Evolutionary conservation across 2,888 invertebrate genomes (phyloP), one percentile per base, ranked within the genome.

Genomic region (Hirtodrosophila cameraria): DNA sequence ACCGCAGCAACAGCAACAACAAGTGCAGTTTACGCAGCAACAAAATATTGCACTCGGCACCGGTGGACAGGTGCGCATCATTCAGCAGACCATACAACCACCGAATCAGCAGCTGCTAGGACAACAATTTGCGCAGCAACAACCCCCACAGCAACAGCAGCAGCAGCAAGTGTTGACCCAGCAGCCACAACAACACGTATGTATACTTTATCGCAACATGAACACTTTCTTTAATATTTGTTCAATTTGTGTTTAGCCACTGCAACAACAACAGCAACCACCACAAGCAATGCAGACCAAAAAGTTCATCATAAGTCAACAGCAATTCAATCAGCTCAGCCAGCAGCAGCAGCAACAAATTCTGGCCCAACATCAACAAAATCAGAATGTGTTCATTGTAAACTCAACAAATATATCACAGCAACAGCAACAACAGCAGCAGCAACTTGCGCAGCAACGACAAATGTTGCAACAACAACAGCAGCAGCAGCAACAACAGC

Each of bases 301-400:
- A 49, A 89, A 91, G 79, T 89, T 91, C 69, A 88, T 93, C 28
- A 92, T 93, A 88, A 93, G 92, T 46, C 93, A 93, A 35, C 94
- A 94, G 70, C 93, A 94, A 70, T 92, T 93, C 70, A 94, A 94
- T 86, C 93, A 94, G 74, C 92, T 93, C 38, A 93, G 93, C 13
- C 92, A 92, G 35, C 94, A 94, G 75, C 92, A 92, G 58, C 92
- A 92, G 54, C 90, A 91, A 45, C 91, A 91, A 61, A 90, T 91
- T 58, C 66, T 91, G 27, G 90, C 91, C 2, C 90, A 91, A 64
- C 90, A 90, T 70, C 91, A 91, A 52, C 90, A 90, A 63, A 90
- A 90, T 73, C 91, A 92, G 72, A 91, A 90, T 67, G 89, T 91
- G 4, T 89, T 90, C 31, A 90, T 91, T 48, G 89, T 90, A 0